Evolutionary conservation across 2,797 vertebrate genomes (phyloP), one percentile per base, ranked within the genome.

Genomic region (Mastacembelus armatus): DNA sequence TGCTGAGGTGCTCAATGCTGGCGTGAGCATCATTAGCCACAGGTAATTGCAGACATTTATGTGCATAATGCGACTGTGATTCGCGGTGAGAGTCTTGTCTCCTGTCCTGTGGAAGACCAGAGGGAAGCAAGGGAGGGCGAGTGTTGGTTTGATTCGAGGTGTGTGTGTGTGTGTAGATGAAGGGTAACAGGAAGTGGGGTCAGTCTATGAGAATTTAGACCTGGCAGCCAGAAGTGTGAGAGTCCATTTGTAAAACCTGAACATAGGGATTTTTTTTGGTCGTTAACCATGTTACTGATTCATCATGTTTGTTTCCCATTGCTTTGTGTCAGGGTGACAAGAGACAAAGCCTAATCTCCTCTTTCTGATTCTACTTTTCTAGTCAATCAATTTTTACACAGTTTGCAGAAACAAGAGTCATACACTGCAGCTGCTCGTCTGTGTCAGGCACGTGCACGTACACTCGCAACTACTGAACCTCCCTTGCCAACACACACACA

Each of bases 31-130:
- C 75, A 78, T 91, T 89, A 88, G 85, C 59, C 49, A 47, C 81
- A 80, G 81, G 78, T 91, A 91, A 91, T 89, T 81, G 76, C 73
- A 63, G 80, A 76, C 83, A 58, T 90, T 92, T 87, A 86, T 44
- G 83, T 62, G 68, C 58, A 44, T 84, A 69, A 80, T 52, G 52
- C 38, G 57, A 48, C 64, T 24, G 63, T 56, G 64, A 83, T 67
- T 72, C 40, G 58, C 54, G 63, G 68, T 35, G 66, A 29, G 66
- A 45, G 45, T 68, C 33, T 74, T 56, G 54, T 36, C 40, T 27
- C 19, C 44, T 56, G 51, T 63, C 29, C 24, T 4, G 39, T 11
- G 24, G 30, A 52, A 14, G 29, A 48, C 10, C 18, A 18, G 27
- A 32, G 35, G 3, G n/a, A 77, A 63, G 71, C 60, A 66, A 68